Base-by-base conservation (phyloP, 2,797 vertebrate species). In the Lithobates pipiens region DNA sequence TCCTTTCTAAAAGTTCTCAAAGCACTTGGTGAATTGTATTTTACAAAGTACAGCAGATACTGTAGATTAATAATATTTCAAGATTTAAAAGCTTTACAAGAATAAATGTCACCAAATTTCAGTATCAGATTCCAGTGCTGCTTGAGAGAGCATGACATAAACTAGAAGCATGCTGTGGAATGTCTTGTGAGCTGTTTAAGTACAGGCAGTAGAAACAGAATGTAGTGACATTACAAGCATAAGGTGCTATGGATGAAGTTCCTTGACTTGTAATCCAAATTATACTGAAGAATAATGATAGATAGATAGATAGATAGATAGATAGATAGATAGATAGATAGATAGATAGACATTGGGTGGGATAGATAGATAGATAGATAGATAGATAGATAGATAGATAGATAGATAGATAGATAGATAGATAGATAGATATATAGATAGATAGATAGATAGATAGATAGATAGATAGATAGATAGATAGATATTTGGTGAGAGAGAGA, bases 1-100 rank as follows among this genome's bases (percentile, higher is more conserved):
- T 94, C 92, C 91, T 89, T 90, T 90, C 91, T 91, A 91, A 91
- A 91, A 88, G 88, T 92, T 89, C 85, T 79, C 82, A 86, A 85
- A 89, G 90, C 88, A 88, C 84, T 87, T 90, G 92, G 88, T 92
- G 91, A 92, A 88, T 92, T 92, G 91, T 82, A 29, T 42, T 91
- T 89, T 91, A 89, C 21, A 80, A 71, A 76, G 57, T 44, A 84
- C 65, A 65, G 57, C 27, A 73, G 36, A 68, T 69, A 32, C 32
- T 32, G 32, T 32, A 75, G 44, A 87, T 69, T 79, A 80, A 71
- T 80, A 75, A 74, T 72, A 80, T 63, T 75, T 79, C 29, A 46
- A 63, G 57, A 67, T 77, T 57, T 79, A 68, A 77, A 77, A 54
- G 54, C 54, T 32, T 74, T 67, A 39, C 23, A 73, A 78, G 73